These are phyloP conservation scores for Plagodis pulveraria DNA, from an alignment of 2,888 invertebrate species.

Conservation along the genomic window DNA sequence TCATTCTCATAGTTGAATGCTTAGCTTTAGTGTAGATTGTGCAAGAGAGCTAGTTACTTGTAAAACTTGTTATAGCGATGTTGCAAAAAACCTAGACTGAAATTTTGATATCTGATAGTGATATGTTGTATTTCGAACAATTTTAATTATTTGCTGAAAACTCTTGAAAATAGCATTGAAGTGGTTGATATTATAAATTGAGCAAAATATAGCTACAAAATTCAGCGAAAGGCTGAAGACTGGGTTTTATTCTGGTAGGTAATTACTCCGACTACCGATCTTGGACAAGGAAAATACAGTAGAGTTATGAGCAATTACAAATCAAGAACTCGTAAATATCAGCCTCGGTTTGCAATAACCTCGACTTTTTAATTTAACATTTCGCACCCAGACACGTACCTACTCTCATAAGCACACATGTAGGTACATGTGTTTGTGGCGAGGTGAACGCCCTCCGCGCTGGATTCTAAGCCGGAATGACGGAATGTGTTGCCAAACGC, in stretches of 20 bases:
- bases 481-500: conserved; percentile 81
- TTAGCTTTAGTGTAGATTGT: neutral
- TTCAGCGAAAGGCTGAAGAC: no score
- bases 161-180: no score
- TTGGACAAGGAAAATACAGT: neutral
- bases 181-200: no score
- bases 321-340: conserved; percentile 12
- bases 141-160: no score
- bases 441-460: conserved; percentile 72
- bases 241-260: no score
- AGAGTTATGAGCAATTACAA: conserved; percentile 5
- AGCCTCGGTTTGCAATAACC: conserved; percentile 17
- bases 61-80: neutral
- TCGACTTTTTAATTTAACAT: conserved; percentile 37
- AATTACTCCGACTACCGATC: no score
- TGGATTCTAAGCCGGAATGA: conserved; percentile 67
- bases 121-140: no score
- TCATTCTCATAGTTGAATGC: neutral
- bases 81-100: no score
- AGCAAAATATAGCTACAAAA: no score
- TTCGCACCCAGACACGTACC: conserved; percentile 35
- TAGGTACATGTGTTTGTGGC: conserved; percentile 46
- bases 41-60: neutral
- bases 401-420: conserved; percentile 34
- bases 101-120: no score